Base-by-base conservation (phyloP, 2,113 vertebrate species). In the Tiliqua scincoides region DNA sequence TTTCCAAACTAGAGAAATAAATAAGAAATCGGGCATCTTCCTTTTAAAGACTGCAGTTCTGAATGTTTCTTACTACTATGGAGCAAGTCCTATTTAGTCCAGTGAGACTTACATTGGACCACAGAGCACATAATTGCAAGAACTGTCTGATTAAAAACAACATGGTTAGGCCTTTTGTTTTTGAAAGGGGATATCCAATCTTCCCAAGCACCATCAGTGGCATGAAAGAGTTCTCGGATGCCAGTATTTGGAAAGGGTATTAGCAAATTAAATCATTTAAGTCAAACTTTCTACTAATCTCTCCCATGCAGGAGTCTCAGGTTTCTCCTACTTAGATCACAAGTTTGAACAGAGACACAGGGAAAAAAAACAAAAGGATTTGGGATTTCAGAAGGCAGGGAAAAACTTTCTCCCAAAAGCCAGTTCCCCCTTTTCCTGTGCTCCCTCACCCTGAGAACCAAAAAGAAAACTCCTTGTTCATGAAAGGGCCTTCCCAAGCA, bases 221-320 rank as follows among this genome's bases (percentile, higher is more conserved):
- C 87, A 90, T 91, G 91, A 91, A 89, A 89, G 89, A 90, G 91
- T 92, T 93, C 88, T 92, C 93, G 92, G 92, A 85, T 94, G 87
- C 89, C 87, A 93, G 89, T 84, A 93, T 90, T 95, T 90, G 87
- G 92, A 90, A 93, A 89, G 74, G 67, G 79, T 91, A 93, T 92
- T 94, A 93, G 61, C 89, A 93, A 85, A 89, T 91, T 91, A 92
- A 94, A 93, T 79, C 85, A 40, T 86, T 93, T 93, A 92, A 87
- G 88, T 85, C 88, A 73, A 91, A 65, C 57, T 93, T 74, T 92
- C 82, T 90, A 85, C 85, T 89, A 62, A 30, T 93, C 59, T 90
- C 30, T 91, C 25, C 93, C 90, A 93, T 83, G 78, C 89, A 79
- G 84, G 85, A 88, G 85, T 88, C 91, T 94, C 93, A 90, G 43